A percentile compares a stretch with the other conserved stretches of the same genome.
These are phyloP conservation scores for Amphiprion percula DNA, from an alignment of 2,113 vertebrate species.

Conservation along the genomic window DNA sequence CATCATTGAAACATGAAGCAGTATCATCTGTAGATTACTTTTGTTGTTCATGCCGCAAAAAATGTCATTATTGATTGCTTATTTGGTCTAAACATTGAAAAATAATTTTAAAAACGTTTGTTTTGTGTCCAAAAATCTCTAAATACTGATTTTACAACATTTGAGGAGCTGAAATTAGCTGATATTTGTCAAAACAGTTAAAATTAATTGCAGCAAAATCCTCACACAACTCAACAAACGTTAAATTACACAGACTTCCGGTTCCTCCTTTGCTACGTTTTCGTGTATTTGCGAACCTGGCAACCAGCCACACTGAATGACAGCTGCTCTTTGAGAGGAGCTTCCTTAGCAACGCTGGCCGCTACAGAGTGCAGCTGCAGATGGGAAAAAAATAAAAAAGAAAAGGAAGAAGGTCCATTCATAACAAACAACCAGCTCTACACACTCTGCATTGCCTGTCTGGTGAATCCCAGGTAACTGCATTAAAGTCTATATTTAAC, in stretches of 20 bases:
- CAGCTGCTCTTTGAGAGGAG: conserved; percentile 72
- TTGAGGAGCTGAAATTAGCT: too few relatives aligned
- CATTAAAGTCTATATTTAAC: conserved; percentile 41
- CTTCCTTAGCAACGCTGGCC: conserved; percentile 77
- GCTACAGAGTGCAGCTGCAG: conserved; percentile 74
- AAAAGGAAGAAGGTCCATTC: conserved; percentile 70
- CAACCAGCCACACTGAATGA: conserved; percentile 42
- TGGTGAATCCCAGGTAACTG: conserved; percentile 11
- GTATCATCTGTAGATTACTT: too few relatives aligned
- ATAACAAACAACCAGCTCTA: conserved; percentile 51
- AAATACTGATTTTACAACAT: too few relatives aligned
- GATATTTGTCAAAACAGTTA: too few relatives aligned
- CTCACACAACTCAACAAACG: not conserved
- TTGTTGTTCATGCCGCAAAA: too few relatives aligned
- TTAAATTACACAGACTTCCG: not conserved
- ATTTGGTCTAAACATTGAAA: too few relatives aligned
- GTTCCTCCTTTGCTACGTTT: not conserved
- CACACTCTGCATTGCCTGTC: conserved; percentile 9
- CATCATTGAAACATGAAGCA: too few relatives aligned
- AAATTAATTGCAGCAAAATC: not conserved
- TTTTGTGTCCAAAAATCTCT: too few relatives aligned
- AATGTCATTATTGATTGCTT: too few relatives aligned
- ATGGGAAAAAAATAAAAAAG: conserved; percentile 9
- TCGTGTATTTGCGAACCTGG: conserved; percentile 52
- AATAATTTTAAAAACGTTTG: too few relatives aligned